phyloP scores from a whole-genome alignment of 2,113 vertebrate species.

The Ptyas mucosa region DNA sequence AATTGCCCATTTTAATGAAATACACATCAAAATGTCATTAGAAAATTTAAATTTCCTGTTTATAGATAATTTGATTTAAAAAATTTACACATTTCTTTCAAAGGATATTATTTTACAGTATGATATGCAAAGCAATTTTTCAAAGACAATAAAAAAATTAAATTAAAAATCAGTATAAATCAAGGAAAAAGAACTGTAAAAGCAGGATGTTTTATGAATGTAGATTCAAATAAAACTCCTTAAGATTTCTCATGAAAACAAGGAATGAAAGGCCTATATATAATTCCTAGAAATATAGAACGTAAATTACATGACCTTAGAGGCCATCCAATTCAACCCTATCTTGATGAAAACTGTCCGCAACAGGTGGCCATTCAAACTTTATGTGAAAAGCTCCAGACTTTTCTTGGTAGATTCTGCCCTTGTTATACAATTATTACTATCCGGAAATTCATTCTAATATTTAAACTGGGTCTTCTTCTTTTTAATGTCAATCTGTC shows the following conservation, averaged over 20 bases:
- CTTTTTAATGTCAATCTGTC: background rate
- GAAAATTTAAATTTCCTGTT: background rate
- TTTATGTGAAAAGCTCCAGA: background rate
- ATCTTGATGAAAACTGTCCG: background rate
- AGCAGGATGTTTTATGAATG: background rate
- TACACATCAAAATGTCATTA: background rate
- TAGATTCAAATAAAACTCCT: background rate
- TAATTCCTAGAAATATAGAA: background rate
- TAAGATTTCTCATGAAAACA: background rate
- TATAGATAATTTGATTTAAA: background rate
- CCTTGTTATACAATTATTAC: background rate
- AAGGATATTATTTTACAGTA: background rate
- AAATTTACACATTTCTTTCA: background rate
- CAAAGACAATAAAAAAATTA: background rate
- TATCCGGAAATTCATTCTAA: background rate
- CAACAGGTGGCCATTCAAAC: background rate
- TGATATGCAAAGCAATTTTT: background rate
- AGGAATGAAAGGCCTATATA: background rate
- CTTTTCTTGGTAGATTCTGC: background rate
- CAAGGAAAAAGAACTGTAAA: background rate
- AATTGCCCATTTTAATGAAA: background rate
- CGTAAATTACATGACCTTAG: background rate
- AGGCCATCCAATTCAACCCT: background rate
- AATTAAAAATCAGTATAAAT: background rate
- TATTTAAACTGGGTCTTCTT: background rate